Base-by-base conservation (phyloP, 64 coral and sea anemone species). In the Pocillopora damicornis region DNA sequence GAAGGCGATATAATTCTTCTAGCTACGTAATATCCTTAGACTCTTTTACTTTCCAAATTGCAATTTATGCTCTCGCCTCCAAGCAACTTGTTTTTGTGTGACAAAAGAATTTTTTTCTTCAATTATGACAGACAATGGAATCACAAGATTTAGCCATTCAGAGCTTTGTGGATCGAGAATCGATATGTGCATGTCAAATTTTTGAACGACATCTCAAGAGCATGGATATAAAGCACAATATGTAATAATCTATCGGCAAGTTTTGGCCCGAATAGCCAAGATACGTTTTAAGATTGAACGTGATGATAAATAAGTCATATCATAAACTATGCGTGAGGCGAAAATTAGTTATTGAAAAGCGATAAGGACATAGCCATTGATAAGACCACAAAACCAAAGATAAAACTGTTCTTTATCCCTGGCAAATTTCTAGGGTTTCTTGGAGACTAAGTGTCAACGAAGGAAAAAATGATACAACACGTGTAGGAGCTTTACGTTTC, bases 61-160 rank as follows among this genome's bases (percentile, higher is more conserved):
- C 17, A 58, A 78, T 83, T 61, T 34, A 63, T 26, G 80, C 35
- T 83, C 65, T 63, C 63, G 42, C 80, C 67, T 83, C 20, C 35
- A 83, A 83, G 67, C 13, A 11, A 51, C 35, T 34, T 17, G 63
- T 2, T 37, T 73, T 85, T 73, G 65, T 37, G 20, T 72, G 37
- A 83, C 80, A 83, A 83, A 83, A 25, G 81, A 45, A 57, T 12
- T 72, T 85, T 85, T 35, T 22, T 58, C 1, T 35, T 14, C 1
- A 25, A 14, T 72, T 57, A 73, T 72, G 37, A 63, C 63, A 23
- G 81, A 85, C 81, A 85, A 68, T n/a, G 15, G 15, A 68, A 20
- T 63, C 37, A 36, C 18, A 83, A 83, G 37, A 68, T 58, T 58
- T 1, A 42, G 20, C 65, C 81, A 68, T 73, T 85, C 81, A 73